These are phyloP conservation scores for Napeogenes inachia DNA, from an alignment of 2,888 invertebrate genomes.

Conservation along the genomic window DNA sequence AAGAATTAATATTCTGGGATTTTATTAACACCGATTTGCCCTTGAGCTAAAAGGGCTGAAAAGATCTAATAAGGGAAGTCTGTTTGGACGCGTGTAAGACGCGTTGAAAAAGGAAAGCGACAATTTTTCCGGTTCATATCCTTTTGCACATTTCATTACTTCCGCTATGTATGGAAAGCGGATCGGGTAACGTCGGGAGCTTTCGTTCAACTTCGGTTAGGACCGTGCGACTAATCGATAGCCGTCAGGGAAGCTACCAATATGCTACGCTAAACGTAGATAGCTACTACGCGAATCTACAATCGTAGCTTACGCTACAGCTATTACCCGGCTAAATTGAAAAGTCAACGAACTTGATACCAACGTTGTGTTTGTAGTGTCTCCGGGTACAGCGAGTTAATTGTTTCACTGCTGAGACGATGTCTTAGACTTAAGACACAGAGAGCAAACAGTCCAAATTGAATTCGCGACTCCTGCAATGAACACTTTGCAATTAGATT, in stretches of 20 bases:
- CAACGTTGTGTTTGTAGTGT: slow-evolving; percentile 37
- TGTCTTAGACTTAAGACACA: slow-evolving; percentile 37
- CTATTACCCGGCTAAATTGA: slow-evolving; percentile 44
- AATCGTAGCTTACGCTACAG: slow-evolving; percentile 63
- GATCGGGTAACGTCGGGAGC: slow-evolving; percentile 47
- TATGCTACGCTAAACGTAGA: slow-evolving; percentile 43
- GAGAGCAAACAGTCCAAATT: slow-evolving; percentile 37
- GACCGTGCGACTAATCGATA: slow-evolving; percentile 67
- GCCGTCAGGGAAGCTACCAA: slow-evolving; percentile 52
- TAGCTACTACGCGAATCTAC: slow-evolving; percentile 62
- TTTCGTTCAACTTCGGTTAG: slow-evolving; percentile 51
- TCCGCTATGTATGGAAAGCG: slow-evolving; percentile 68
- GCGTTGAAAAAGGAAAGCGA: slow-evolving; percentile 70
- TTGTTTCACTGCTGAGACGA: slow-evolving; percentile 37
- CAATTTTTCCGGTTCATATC: slow-evolving; percentile 76
- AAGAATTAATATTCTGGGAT: slow-evolving; percentile 1
- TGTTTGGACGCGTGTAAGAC: slow-evolving; percentile 61
- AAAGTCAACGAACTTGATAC: slow-evolving; percentile 50
- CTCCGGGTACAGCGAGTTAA: slow-evolving; percentile 36
- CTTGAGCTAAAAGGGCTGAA: slow-evolving; percentile 43
- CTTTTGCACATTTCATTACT: slow-evolving; percentile 76
- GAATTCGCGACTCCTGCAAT: slow-evolving; percentile 28
- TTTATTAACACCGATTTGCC: slow-evolving; percentile 10
- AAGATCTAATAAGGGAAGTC: slow-evolving; percentile 56
- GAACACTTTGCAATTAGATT: slow-evolving; percentile 24